Base-by-base conservation (phyloP, 2,797 vertebrate species). In the Premnoplex brunnescens region DNA sequence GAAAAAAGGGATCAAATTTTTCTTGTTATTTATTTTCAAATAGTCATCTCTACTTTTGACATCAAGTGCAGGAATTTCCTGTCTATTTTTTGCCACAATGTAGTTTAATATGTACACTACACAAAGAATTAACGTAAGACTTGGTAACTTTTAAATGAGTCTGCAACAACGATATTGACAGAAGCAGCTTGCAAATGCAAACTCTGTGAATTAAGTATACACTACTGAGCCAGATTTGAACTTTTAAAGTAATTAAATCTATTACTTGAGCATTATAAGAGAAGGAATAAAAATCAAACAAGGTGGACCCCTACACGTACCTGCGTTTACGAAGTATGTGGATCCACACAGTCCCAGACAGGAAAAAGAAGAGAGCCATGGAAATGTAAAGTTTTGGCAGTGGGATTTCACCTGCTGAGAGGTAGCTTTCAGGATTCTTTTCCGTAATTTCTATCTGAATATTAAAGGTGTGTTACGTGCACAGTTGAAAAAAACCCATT, bases 371-470 rank as follows among this genome's bases (percentile, higher is more conserved):
- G 48, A 98, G 6, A 5, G 98, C 98, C 98, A 99, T 98, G 62
- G 98, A 98, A 89, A 99, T 97, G 95, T 99, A 99, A 19, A 99
- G 97, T 44, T 98, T 99, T 22, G 98, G 98, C 43, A 99, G 97
- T 19, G 98, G 98, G 80, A 98, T 99, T 91, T 99, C 98, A 41
- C 98, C 98, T 1, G 98, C 98, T 3, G 98, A 99, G 79, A 99
- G 98, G 96, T 97, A 99, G 95, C 98, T 99, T 83, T 98, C 97
- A 13, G 98, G 98, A 79, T 99, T 99, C 97, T 98, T 98, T 87
- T 99, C 98, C 22, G 80, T 97, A 59, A 99, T 98, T 36, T 96
- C 93, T 73, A 99, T 98, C 98, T 98, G 97, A 89, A 98, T 97
- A 67, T 73, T 78, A 94, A 87, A 85, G 12, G 34, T 54, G 6